Evolutionary conservation across 2,888 invertebrate species (phyloP), one percentile per base, ranked within the genome.

Genomic region (Pseudolycoriella hygida): DNA sequence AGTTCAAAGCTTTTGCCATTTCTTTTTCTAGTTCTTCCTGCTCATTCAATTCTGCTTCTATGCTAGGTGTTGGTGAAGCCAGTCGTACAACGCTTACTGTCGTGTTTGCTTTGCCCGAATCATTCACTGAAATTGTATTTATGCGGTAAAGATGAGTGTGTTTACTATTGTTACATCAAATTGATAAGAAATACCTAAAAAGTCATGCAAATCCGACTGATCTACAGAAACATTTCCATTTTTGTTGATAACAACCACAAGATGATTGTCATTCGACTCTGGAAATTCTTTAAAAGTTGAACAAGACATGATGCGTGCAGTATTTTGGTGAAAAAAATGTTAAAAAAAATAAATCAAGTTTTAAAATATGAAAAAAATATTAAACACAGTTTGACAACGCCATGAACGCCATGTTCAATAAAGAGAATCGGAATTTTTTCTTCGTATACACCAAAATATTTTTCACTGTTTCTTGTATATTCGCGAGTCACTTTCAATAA

Each of bases 161-260:
- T 10, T 30, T 10, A 30, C 11, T 30, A 30, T 30, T 11, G 30
- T 30, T 10, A 34, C 34, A 14, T 34, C 34, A 40, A 38, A 49
- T 25, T 40, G 42, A 40, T 17, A 43, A 48, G 18, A 47, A 39
- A 46, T 70, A 87, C 87, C 80, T 67, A 88, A 74, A 52, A 85
- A 71, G 54, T 76, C 79, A 55, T 85, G 80, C 49, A 88, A 72
- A 53, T 82, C 77, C 55, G 80, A 77, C 58, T 80, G 80, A 65
- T 88, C 87, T 38, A 84, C 80, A 49, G 82, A 80, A 50, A 89
- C 71, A 49, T 77, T 78, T 54, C 87, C 87, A 74, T 87, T 86
- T 67, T 85, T 83, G 61, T 82, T 82, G 60, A 87, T 84, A 61
- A 88, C 78, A 62, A 89, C 79, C 56, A 85, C 78, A 60, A 89